Percentiles rank a stretch among this genome's conserved stretches.
Conservation (phyloP, 2,113 vertebrate genomes). For the Sporophila hypoxantha region DNA sequence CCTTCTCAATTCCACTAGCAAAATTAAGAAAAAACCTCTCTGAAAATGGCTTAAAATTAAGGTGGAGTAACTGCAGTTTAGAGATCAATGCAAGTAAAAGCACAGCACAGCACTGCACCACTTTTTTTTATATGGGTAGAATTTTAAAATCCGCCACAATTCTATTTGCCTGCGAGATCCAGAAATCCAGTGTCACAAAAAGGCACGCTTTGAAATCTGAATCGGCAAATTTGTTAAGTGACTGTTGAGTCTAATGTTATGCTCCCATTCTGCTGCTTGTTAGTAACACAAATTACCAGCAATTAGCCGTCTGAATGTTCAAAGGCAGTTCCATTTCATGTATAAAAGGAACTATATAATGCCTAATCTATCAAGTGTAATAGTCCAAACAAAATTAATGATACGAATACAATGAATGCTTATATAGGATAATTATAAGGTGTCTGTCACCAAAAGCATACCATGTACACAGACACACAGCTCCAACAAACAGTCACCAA, state of each 20-base stretch:
- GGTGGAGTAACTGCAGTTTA: neutral
- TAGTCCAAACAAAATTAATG: constrained; percentile 80
- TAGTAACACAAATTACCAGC: constrained; percentile 83
- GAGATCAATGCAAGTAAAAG: neutral
- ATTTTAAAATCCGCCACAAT: neutral
- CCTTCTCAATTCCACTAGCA: neutral
- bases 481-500: constrained; percentile 46
- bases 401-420: constrained; percentile 71
- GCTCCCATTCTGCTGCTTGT: constrained; percentile 78
- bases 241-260: constrained; percentile 80
- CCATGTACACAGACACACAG: constrained; percentile 34
- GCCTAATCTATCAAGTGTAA: constrained; percentile 81
- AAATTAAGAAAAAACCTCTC: neutral
- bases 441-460: constrained; percentile 61
- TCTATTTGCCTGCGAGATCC: constrained; percentile 1
- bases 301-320: constrained; percentile 82
- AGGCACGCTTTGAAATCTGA: constrained; percentile 65
- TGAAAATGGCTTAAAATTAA: neutral
- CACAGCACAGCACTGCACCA: neutral
- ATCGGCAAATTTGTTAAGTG: constrained; percentile 78
- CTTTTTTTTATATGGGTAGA: neutral
- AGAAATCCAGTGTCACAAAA: constrained; percentile 55
- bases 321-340: constrained; percentile 78
- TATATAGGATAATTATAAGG: constrained; percentile 77
- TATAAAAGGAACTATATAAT: constrained; percentile 79